phyloP scores from a whole-genome alignment of 1,140 invertebrate species.

The Pogonognathellus flavescens region DNA sequence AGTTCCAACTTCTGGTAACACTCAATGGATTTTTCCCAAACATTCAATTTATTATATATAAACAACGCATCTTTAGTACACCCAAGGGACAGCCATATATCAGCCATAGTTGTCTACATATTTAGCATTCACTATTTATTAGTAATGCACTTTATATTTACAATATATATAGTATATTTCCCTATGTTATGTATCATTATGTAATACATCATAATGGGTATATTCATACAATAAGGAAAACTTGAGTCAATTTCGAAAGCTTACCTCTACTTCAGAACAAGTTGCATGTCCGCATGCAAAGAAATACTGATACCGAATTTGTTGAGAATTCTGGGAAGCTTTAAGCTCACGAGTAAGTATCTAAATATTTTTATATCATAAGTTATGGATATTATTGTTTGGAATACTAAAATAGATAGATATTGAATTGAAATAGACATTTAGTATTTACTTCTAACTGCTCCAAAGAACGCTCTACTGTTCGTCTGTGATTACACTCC shows the following conservation, averaged over 20 bases:
- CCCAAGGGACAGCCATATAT: constrained; percentile 76
- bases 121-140: constrained; percentile 72
- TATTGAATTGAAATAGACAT: background rate
- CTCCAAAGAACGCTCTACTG: constrained; percentile 86
- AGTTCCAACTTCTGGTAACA: constrained; percentile 89
- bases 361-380: too few species aligned
- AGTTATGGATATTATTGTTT: too few species aligned
- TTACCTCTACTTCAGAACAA: constrained; percentile 55
- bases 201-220: too few species aligned
- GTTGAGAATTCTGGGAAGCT: background rate
- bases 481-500: constrained; percentile 82
- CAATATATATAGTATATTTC: too few species aligned
- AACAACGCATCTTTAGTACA: constrained; percentile 88
- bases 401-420: too few species aligned
- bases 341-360: too few species aligned
- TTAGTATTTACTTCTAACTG: constrained; percentile 77
- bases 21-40: constrained; percentile 94
- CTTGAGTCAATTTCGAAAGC: too few species aligned
- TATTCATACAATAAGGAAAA: too few species aligned
- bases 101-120: constrained; percentile 45
- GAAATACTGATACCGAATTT: constrained; percentile 4
- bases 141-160: background rate
- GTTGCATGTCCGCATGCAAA: background rate
- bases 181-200: too few species aligned
- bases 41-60: constrained; percentile 81